phyloP scores from a whole-genome alignment of 2,888 invertebrate genomes.

The Neoscelio sp. region DNA sequence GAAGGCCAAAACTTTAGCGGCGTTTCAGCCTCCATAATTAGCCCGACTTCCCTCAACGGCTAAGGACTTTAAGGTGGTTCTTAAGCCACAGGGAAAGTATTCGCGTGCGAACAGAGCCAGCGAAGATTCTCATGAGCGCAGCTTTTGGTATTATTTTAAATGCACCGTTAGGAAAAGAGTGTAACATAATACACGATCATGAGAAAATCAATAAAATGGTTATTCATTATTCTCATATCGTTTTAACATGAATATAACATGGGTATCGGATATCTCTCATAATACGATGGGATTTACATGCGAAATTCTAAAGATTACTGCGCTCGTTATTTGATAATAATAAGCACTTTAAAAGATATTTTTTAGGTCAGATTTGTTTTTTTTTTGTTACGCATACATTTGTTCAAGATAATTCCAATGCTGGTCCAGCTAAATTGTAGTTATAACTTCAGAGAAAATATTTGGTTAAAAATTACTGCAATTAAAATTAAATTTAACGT shows the following conservation, averaged over 20 bases:
- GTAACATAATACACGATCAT: slow-evolving; percentile 32
- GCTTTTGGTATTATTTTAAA: slow-evolving; percentile 59
- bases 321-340: no score
- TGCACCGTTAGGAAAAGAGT: slow-evolving; percentile 27
- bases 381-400: no score
- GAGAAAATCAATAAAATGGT: slow-evolving; percentile 41
- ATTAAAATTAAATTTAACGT: no score
- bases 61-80: slow-evolving; percentile 71
- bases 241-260: slow-evolving; percentile 30
- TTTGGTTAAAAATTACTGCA: no score
- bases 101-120: slow-evolving; percentile 28
- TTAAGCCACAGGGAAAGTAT: slow-evolving; percentile 60
- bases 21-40: slow-evolving; percentile 75
- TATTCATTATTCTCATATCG: slow-evolving; percentile 29
- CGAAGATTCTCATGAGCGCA: slow-evolving; percentile 35
- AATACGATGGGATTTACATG: slow-evolving; percentile 6
- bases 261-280: slow-evolving; percentile 10
- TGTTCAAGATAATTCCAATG: no score
- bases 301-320: slow-evolving; percentile 10
- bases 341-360: no score
- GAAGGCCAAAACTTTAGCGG: no score
- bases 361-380: no score
- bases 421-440: no score
- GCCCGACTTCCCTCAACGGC: slow-evolving; percentile 73
- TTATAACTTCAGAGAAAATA: no score